Base-by-base conservation (phyloP, 2,113 vertebrate genomes). In the Arvicanthis niloticus region DNA sequence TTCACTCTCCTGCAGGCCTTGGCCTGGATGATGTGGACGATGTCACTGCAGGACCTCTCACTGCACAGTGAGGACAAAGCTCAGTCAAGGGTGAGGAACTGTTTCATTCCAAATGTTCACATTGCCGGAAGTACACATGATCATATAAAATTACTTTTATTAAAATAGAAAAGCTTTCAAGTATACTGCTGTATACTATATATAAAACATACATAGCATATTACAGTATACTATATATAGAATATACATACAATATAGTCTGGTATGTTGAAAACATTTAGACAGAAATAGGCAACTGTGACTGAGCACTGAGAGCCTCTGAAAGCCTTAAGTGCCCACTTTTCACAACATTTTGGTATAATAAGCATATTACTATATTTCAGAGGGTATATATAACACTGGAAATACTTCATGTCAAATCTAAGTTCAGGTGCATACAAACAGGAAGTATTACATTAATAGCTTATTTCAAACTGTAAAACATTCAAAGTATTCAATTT, bases 321-420 rank as follows among this genome's bases (percentile, higher is more conserved):
- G 97, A 97, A 98, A 95, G 87, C 93, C 98, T 98, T 98, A 98
- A 98, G 98, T 98, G 98, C 98, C 97, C 98, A 98, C 93, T 93
- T 97, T 97, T 89, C 86, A 97, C 95, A 98, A 98, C 95, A 96
- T 98, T 98, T 99, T 99, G 98, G 98, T 98, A 99, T 98, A 98
- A 95, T 95, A 98, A 98, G 97, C 97, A 98, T 98, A 98, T 97
- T 96, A 97, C 92, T 98, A 97, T 98, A 98, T 98, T 98, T 98
- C 98, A 98, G 97, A 98, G 98, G 96, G 98, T 98, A 98, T 97
- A 98, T 94, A 96, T 99, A 99, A 99, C 99, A 99, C 99, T 99
- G 99, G 98, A 98, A 98, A 98, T 98, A 99, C 98, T 98, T 99
- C 98, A 99, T 99, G 97, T 98, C 98, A 97, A 97, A 98, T 98